Base-by-base conservation (phyloP, 1,140 invertebrate species). In the Adoxophyes honmai region DNA sequence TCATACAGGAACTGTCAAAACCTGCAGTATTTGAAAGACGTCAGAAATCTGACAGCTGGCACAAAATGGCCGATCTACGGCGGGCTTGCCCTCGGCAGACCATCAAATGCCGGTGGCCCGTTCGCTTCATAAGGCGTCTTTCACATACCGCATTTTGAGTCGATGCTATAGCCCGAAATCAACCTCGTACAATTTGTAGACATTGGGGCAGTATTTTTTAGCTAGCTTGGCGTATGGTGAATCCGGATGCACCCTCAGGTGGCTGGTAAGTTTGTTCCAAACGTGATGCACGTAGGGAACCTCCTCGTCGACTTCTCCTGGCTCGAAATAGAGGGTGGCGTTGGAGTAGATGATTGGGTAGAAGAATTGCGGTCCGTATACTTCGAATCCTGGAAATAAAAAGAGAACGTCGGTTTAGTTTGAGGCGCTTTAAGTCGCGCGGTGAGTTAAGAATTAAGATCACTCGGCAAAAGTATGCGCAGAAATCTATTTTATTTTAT, bases 121-220 rank as follows among this genome's bases (percentile, higher is more conserved):
- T 28, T 28, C n/a, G 6, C 21, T 28, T 28, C 6, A 28, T 6
- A 28, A 28, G 21, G 21, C 21, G 21, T 28, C 21, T 28, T 28
- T 28, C 21, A 28, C 21, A 6, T 28, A 28, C 2, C 21, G 21
- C 21, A 6, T 28, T 6, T 28, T 28, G 6, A 6, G 6, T 94
- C 66, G 94, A 94, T 69, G 94, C 93, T 13, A 42, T 34, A 51
- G 16, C 42, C 51, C 52, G 57, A 63, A 62, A 16, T 66, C 34
- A 34, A 62, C 36, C 28, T 18, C 35, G 11, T 54, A 64, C n/a
- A 34, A 33, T 33, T 42, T 33, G 59, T 61, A 52, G 15, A 64
- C 36, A 1, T 34, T 62, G 5, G 72, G 77, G 36, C 77, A 80
- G 39, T 62, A 71, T 61, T 28, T 61, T 28, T 55, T 73, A 3